phyloP scores from a whole-genome alignment of 2,888 invertebrate species.

The Lacanobia wlatinum region DNA sequence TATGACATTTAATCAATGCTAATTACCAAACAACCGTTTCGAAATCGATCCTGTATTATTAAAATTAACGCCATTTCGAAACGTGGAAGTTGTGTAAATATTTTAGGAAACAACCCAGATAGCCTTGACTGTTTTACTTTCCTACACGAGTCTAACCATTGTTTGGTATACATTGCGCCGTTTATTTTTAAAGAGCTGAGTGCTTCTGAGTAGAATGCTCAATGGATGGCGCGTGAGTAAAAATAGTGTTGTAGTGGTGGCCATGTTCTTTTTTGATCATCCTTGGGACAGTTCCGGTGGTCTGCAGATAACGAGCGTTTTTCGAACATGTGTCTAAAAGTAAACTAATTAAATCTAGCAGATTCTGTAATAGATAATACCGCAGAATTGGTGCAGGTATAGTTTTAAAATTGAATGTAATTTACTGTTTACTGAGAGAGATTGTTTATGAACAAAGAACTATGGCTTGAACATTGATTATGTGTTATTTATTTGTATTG shows the following conservation, averaged over 20 bases:
- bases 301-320: slow-evolving; percentile 40
- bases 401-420: slow-evolving; percentile 15
- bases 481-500: slow-evolving; percentile 7
- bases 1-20: slow-evolving; percentile 4
- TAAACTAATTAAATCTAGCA: slow-evolving; percentile 44
- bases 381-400: no score
- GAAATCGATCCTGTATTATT: slow-evolving; percentile 33
- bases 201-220: slow-evolving; percentile 17
- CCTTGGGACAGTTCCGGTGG: slow-evolving; percentile 63
- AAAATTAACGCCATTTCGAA: slow-evolving; percentile 40
- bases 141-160: slow-evolving; percentile 43
- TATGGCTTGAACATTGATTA: slow-evolving; percentile 24
- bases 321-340: slow-evolving; percentile 21
- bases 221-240: slow-evolving; percentile 20
- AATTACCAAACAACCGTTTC: slow-evolving; percentile 17
- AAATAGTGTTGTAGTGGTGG: slow-evolving; percentile 16
- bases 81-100: slow-evolving; percentile 53
- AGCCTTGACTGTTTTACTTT: slow-evolving; percentile 55
- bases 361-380: slow-evolving; percentile 43
- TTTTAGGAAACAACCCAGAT: slow-evolving; percentile 48
- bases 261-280: slow-evolving; percentile 49
- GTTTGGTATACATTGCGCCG: slow-evolving; percentile 46
- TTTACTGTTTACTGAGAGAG: background rate
- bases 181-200: slow-evolving; percentile 35
- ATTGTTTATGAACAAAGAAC: slow-evolving; percentile 23